A percentile compares a stretch with the other conserved stretches of the same genome.
Evolutionary conservation across 2,888 invertebrate species (phyloP).

Genomic region (Cylloceria caligata): DNA sequence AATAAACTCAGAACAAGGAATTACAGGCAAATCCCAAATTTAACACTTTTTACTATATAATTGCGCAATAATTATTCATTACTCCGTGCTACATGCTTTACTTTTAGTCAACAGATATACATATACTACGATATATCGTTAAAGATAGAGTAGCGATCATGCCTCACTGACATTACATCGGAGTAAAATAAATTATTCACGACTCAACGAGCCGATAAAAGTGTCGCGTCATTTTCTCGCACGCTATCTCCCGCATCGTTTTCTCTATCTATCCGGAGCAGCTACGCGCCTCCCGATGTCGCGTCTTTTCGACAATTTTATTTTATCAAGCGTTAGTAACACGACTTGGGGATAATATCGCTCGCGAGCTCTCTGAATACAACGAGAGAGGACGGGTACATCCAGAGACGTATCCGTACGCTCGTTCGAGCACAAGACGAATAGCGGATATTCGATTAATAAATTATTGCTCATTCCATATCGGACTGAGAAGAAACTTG

Average conservation of each 20-base stretch:
- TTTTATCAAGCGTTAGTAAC: constrained; percentile 58
- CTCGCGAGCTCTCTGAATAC: neutral
- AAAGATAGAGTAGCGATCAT: constrained; percentile 32
- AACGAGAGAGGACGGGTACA: neutral
- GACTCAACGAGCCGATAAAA: constrained; percentile 55
- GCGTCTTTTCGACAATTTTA: constrained; percentile 47
- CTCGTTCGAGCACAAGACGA: constrained; percentile 32
- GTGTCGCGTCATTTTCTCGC: constrained; percentile 35
- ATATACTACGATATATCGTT: neutral
- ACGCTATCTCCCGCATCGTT: constrained; percentile 1
- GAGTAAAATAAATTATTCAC: constrained; percentile 59
- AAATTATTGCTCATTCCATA: constrained; percentile 25
- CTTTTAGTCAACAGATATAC: neutral
- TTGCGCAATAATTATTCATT: neutral
- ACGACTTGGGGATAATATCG: constrained; percentile 28
- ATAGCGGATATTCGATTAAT: constrained; percentile 20
- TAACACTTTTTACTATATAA: neutral
- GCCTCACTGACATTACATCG: constrained; percentile 43
- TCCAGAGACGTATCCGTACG: neutral
- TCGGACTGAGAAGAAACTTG: constrained; percentile 1
- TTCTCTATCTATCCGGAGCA: constrained; percentile 10
- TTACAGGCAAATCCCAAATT: neutral
- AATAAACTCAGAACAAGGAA: too few species aligned
- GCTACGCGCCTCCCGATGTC: neutral
- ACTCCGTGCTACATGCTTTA: neutral